phyloP scores from a whole-genome alignment of 2,113 vertebrate species.

The Campylomormyrus numenius region DNA sequence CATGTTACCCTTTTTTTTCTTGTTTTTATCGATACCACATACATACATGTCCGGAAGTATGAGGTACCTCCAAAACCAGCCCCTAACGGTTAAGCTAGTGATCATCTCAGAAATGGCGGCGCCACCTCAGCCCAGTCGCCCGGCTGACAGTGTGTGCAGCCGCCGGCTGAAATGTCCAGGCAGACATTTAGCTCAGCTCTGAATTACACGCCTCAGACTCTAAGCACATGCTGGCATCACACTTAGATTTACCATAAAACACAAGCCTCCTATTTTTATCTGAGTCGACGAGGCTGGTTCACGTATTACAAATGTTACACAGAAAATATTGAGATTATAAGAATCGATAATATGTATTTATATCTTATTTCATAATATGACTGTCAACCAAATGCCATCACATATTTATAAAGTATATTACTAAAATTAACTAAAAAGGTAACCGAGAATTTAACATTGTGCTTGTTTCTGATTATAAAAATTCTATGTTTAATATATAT shows the following conservation, averaged over 20 bases:
- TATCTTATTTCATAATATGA: background rate
- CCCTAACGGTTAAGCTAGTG: background rate
- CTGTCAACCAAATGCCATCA: background rate
- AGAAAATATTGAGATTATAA: background rate
- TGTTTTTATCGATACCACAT: background rate
- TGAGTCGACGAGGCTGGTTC: background rate
- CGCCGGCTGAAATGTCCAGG: background rate
- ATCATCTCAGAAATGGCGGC: background rate
- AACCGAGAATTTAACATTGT: background rate
- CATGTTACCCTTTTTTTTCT: background rate
- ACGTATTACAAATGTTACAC: background rate
- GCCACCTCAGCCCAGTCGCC: background rate
- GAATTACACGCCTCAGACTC: background rate
- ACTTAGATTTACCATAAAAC: background rate
- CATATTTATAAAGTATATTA: background rate
- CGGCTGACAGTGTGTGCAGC: background rate
- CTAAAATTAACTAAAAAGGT: background rate
- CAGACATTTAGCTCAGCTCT: background rate
- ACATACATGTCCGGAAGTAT: background rate
- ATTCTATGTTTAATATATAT: background rate
- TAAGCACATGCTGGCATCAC: background rate
- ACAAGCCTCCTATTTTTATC: background rate
- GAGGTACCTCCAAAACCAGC: background rate
- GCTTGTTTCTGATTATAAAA: background rate
- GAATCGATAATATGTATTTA: background rate